Conservation (phyloP, 2,797 vertebrate species). For the Alexandromys oeconomus region DNA sequence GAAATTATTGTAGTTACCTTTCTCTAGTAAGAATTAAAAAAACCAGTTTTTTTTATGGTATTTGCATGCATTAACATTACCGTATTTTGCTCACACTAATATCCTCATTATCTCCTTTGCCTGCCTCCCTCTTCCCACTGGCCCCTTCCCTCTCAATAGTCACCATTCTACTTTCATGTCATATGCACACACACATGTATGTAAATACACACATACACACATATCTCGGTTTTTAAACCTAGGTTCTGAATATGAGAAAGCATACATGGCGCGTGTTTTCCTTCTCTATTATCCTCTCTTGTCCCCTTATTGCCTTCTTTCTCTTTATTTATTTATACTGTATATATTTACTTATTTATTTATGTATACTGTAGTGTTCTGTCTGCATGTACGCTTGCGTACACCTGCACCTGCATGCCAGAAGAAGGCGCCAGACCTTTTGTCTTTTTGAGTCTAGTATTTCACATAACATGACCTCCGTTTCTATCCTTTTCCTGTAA, state of each 20-base stretch:
- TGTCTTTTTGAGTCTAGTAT: not conserved
- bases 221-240: not conserved
- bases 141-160: not conserved
- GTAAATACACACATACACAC: not conserved
- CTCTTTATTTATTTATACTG: not conserved
- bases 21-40: not conserved
- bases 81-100: not conserved
- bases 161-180: not conserved
- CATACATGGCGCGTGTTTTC: not conserved
- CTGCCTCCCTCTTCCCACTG: not conserved
- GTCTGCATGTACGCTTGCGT: too few species aligned
- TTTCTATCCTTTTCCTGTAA: not conserved
- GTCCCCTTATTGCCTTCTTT: not conserved
- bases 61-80: not conserved
- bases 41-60: not conserved
- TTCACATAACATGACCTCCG: not conserved
- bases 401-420: too few species aligned
- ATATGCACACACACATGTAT: not conserved
- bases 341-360: too few species aligned
- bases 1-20: not conserved
- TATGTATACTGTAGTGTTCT: too few species aligned
- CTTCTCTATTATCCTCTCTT: not conserved
- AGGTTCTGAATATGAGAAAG: not conserved
- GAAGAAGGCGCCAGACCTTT: not conserved
- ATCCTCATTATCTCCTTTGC: not conserved